These are phyloP conservation scores for Heterodera carotae DNA, from an alignment of 1,140 invertebrate genomes.

Conservation along the genomic window DNA sequence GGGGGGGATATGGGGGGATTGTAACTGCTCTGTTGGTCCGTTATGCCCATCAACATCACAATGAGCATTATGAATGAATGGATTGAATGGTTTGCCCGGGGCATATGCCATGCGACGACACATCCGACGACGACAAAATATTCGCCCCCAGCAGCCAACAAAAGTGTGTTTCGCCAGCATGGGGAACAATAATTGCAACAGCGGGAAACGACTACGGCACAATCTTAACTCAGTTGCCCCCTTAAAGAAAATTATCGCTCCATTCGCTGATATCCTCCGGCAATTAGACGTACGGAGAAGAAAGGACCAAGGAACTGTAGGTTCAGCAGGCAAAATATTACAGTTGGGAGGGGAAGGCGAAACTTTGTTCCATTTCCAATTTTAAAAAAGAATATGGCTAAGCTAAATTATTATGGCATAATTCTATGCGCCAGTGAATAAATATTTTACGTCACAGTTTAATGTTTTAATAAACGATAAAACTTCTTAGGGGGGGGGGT, in stretches of 20 bases:
- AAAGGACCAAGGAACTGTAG: neutral
- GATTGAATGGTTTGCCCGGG: neutral
- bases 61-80: neutral
- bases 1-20: no score
- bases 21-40: neutral
- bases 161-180: neutral
- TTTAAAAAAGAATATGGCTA: no score
- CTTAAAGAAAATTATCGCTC: neutral
- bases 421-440: no score
- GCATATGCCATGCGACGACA: neutral
- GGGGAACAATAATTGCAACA: conserved; percentile 4
- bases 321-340: neutral
- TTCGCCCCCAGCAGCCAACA: neutral
- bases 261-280: neutral
- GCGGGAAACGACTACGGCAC: neutral
- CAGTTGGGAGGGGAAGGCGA: neutral
- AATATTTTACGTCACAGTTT: no score
- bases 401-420: no score
- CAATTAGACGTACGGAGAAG: neutral
- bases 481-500: no score
- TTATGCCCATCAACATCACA: neutral
- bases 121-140: neutral
- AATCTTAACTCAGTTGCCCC: neutral
- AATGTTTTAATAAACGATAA: no score
- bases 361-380: neutral